These are phyloP conservation scores for Burhinus oedicnemus DNA, from an alignment of 2,113 vertebrate genomes.

Conservation along the genomic window DNA sequence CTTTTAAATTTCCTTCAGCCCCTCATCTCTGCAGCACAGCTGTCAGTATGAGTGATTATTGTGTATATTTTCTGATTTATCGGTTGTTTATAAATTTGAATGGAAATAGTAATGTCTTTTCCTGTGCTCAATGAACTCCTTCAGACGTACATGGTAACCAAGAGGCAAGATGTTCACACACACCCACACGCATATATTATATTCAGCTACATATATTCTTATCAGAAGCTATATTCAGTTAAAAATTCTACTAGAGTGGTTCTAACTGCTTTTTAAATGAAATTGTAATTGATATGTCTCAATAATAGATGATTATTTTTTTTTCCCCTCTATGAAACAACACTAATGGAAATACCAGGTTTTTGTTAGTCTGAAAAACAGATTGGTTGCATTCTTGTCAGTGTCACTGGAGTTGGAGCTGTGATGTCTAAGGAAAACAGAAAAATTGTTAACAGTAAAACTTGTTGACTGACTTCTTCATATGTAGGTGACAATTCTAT, in stretches of 20 bases:
- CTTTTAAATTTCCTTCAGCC: neutral
- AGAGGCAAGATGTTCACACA: neutral
- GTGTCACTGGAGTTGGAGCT: neutral
- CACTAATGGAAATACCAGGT: neutral
- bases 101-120: neutral
- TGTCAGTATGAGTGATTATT: neutral
- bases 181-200: neutral
- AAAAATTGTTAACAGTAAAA: slow-evolving; percentile 38
- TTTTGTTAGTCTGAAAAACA: slow-evolving; percentile 10
- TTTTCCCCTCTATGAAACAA: neutral
- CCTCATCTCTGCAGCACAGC: neutral
- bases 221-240: neutral
- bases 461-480: slow-evolving; percentile 24
- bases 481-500: slow-evolving; percentile 14
- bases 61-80: neutral
- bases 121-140: neutral
- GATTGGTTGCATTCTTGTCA: neutral
- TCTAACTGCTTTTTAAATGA: neutral
- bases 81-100: neutral
- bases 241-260: neutral
- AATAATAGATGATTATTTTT: neutral
- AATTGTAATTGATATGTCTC: neutral
- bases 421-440: neutral
- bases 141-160: neutral
- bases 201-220: neutral